Evolutionary conservation across 2,113 vertebrate genomes (phyloP).

Genomic region (Oreocharis arfaki): DNA sequence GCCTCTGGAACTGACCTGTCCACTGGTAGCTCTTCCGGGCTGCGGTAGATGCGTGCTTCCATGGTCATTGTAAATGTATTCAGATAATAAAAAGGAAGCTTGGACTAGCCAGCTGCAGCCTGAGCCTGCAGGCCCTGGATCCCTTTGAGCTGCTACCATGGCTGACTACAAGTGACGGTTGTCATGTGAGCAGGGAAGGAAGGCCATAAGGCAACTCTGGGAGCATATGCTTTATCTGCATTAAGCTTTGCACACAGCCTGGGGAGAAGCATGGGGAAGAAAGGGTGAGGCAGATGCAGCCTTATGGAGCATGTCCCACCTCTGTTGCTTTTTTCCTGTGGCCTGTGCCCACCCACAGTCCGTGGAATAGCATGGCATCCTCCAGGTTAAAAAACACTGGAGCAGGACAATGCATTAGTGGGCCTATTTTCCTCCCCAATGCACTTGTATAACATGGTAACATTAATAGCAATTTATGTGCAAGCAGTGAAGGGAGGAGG

Average conservation of each 20-base stretch:
- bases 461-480: conserved; percentile 56
- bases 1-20: not conserved
- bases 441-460: conserved; percentile 41
- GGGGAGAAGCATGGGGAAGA: conserved; percentile 7
- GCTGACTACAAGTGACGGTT: conserved; percentile 57
- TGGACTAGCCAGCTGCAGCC: conserved; percentile 43
- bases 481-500: conserved; percentile 9
- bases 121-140: conserved; percentile 54
- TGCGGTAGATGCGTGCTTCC: not conserved
- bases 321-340: not conserved
- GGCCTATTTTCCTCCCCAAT: conserved; percentile 36
- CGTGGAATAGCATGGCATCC: not conserved
- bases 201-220: conserved; percentile 53
- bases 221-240: conserved; percentile 46
- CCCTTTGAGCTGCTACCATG: conserved; percentile 54
- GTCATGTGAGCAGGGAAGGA: conserved; percentile 49
- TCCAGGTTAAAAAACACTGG: conserved; percentile 41
- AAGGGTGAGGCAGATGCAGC: conserved; percentile 34
- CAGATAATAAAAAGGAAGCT: not conserved
- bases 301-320: conserved; percentile 9
- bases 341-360: not conserved
- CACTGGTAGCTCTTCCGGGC: not conserved
- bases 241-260: conserved; percentile 33
- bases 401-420: conserved; percentile 36
- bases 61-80: not conserved